Base-by-base conservation (phyloP, 2,113 vertebrate genomes). In the Ancistrus triradiatus region DNA sequence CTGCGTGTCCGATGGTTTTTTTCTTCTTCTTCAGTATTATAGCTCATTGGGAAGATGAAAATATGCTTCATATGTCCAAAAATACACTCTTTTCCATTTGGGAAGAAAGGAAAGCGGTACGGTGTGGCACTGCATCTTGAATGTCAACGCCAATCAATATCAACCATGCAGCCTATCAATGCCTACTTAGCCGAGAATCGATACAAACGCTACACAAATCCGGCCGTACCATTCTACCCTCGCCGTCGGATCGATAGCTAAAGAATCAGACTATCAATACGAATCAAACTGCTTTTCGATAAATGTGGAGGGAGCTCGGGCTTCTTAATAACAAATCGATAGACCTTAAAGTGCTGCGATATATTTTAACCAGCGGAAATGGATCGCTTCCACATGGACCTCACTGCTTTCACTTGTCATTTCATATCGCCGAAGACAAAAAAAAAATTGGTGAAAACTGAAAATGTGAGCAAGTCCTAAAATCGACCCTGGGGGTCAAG, bases 401-500 rank as follows among this genome's bases (percentile, higher is more conserved):
- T 63, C 6, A 81, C 82, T 40, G 74, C 81, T 83, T 82, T 83
- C 63, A 58, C 63, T 70, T 17, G 33, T 35, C 74, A 63, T 73
- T 72, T 71, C 49, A 21, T 72, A 73, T 78, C 73, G 2, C 14
- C 38, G 38, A 2, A 8, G 13, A 40, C 73, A 68, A 43, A 64
- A 68, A 58, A 75, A 55, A 66, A 59, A 77, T 43, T 75, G 44
- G 59, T 55, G 15, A 57, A 68, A 73, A 47, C 46, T 42, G 35
- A 22, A 53, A 61, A 47, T 63, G 28, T 44, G 40, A 46, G 72
- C 63, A 68, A 72, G 73, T 78, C 56, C 51, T 69, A 72, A 78
- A 78, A 74, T 73, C 69, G 60, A 75, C 71, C 87, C 81, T 81
- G 58, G 69, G 85, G 84, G 84, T 89, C 84, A 84, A 8, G 7